Conservation (phyloP, 2,113 vertebrate genomes). For the Oryctolagus cuniculus region mOryCun1.1 NC_091434.1:184755001-184755500, state of each 20-base stretch:
- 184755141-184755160: background rate
- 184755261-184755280: background rate
- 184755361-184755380: background rate
- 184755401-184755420: background rate
- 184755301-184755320: background rate
- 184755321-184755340: background rate
- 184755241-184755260: background rate
- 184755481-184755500: no score
- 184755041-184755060: background rate
- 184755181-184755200: background rate
- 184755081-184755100: background rate
- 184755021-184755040: background rate
- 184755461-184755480: background rate
- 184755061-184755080: background rate
- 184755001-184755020: background rate
- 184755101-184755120: background rate
- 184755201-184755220: background rate
- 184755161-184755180: background rate
- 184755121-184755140: background rate
- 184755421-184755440: background rate
- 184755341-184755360: background rate
- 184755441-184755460: background rate
- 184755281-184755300: background rate
- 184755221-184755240: background rate
- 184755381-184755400: background rate